Evolutionary conservation across 2,797 vertebrate genomes (phyloP).

Genomic region (Echeneis naucrates): DNA sequence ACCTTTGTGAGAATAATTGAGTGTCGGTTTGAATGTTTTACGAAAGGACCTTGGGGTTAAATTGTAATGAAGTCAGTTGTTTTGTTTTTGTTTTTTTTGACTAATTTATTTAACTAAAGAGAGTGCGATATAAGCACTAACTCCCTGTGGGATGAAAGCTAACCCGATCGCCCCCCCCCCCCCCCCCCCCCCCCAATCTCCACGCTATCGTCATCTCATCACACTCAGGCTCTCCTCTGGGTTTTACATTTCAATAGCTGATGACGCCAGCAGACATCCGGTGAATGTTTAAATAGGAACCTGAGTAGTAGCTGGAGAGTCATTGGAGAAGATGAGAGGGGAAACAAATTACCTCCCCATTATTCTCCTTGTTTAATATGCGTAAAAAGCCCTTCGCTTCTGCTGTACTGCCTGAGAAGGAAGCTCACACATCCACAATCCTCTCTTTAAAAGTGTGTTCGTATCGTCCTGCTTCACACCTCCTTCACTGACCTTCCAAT

Average conservation of each 20-base stretch:
- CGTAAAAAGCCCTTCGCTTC: conserved; percentile 25
- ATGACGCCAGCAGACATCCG: conserved; percentile 60
- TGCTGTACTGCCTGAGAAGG: not conserved
- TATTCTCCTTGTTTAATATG: conserved; percentile 56
- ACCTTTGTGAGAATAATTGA: conserved; percentile 31
- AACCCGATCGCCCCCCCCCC: conserved; percentile 31
- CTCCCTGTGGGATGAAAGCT: conserved; percentile 35
- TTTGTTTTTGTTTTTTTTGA: conserved; percentile 12
- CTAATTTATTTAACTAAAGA: conserved; percentile 63
- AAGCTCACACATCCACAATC: not conserved
- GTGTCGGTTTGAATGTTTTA: not conserved
- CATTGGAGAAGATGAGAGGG: conserved; percentile 49
- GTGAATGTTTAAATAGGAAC: conserved; percentile 73
- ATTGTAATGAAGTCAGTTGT: conserved; percentile 22
- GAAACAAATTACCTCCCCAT: conserved; percentile 44
- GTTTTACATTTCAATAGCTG: conserved; percentile 63
- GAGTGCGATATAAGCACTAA: conserved; percentile 36
- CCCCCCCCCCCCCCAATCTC: too few species aligned
- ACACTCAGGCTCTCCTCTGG: conserved; percentile 11
- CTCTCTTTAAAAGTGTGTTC: conserved; percentile 27
- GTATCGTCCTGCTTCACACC: conserved; percentile 36
- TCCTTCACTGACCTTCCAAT: conserved; percentile 66
- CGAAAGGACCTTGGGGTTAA: not conserved
- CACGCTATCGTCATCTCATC: conserved; percentile 17
- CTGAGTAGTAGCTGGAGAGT: conserved; percentile 49